Evolutionary conservation across 2,888 invertebrate species (phyloP).

Genomic region (Galeruca laticollis): DNA sequence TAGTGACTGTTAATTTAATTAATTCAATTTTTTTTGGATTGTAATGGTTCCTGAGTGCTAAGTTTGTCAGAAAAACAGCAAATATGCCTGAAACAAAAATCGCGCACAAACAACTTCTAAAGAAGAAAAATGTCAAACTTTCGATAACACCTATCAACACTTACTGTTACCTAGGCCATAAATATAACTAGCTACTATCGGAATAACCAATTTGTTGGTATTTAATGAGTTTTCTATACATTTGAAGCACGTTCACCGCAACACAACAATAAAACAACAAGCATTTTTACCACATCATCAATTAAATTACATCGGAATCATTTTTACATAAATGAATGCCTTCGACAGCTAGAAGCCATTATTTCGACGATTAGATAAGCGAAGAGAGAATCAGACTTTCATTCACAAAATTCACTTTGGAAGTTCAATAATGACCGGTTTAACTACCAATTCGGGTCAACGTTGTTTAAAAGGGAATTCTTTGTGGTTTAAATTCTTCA

Average conservation of each 20-base stretch:
- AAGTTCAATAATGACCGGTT: not conserved
- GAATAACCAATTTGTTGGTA: too few species aligned
- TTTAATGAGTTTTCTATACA: not conserved
- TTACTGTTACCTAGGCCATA: too few species aligned
- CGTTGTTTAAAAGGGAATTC: not conserved
- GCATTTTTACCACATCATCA: not conserved
- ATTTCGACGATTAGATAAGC: constrained; percentile 43
- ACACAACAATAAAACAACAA: not conserved
- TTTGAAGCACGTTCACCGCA: not conserved
- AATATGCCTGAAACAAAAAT: too few species aligned
- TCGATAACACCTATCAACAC: too few species aligned
- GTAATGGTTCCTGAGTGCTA: too few species aligned
- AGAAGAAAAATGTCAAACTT: too few species aligned
- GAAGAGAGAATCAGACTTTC: constrained; percentile 26
- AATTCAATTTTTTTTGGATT: too few species aligned
- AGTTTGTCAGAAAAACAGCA: too few species aligned
- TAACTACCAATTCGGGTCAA: not conserved
- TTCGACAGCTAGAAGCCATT: constrained; percentile 25
- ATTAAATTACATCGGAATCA: not conserved
- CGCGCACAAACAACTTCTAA: too few species aligned
- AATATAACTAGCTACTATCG: too few species aligned
- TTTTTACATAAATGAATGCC: not conserved
- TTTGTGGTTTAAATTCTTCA: not conserved
- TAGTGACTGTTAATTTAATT: too few species aligned
- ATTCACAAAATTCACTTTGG: constrained; percentile 38